Evolutionary conservation across 2,797 vertebrate species (phyloP), one percentile per base, ranked within the genome.

Genomic region (Cynodonichthys magdalenae): DNA sequence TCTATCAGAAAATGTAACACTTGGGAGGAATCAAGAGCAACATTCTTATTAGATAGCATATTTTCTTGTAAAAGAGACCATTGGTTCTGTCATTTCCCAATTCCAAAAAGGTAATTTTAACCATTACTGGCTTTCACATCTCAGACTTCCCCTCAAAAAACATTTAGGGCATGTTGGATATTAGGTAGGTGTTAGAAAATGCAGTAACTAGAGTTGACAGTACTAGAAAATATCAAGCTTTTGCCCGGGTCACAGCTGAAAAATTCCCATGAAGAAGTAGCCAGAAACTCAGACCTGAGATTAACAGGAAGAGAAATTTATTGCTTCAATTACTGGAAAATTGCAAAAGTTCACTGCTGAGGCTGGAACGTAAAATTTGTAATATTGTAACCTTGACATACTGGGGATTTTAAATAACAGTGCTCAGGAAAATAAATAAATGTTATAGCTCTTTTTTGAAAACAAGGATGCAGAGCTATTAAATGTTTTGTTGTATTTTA

Each of bases 161-260:
- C 54, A 54, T 51, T 36, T 29, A 69, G 66, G 53, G 44, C 72
- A 34, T 60, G 55, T 46, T 66, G 50, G 31, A 41, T 69, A 69
- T 75, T 58, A 77, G 70, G 73, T 49, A 74, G 67, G 76, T 81
- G 84, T 83, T 77, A 62, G 62, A 86, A n/a, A 78, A 77, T 68
- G 60, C 56, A 58, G 63, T 73, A 83, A 74, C 39, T 20, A 27
- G 28, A 72, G 51, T 70, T 83, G 83, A 85, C 69, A 88, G 84
- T 77, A 69, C 63, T 80, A 74, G 90, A 83, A 89, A 88, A 90
- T 89, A 69, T 61, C 65, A 60, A 70, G 67, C 78, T 65, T 54
- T 24, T 71, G 56, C 71, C 68, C 66, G 19, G 68, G 82, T 92
- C 84, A 89, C 69, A 85, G 79, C 78, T 79, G 63, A 87, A 82